These are phyloP conservation scores for Nixonia krombeini DNA, from an alignment of 1,140 invertebrate species.

Conservation along the genomic window DNA sequence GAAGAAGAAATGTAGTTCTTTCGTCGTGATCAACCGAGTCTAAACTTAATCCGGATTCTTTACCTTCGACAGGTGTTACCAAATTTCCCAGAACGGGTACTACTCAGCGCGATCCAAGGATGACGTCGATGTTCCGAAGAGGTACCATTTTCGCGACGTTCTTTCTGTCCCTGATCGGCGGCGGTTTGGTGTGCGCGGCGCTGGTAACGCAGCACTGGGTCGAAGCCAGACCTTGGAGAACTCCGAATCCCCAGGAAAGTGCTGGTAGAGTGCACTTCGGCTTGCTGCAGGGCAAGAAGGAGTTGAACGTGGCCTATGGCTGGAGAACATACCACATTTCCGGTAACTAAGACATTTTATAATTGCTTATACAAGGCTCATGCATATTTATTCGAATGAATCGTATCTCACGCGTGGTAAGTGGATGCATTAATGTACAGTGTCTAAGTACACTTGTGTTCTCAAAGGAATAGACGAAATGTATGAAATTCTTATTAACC, in stretches of 20 bases:
- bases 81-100: constrained; percentile 32
- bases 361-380: too few relatives aligned
- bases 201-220: constrained; percentile 93
- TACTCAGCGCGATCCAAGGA: constrained; percentile 48
- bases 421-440: too few relatives aligned
- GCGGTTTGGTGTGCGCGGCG: constrained; percentile 86
- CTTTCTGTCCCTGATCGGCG: constrained; percentile 85
- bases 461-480: too few relatives aligned
- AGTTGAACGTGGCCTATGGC: constrained; percentile 86
- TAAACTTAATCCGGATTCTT: too few relatives aligned
- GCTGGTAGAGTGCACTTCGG: constrained; percentile 87
- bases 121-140: constrained; percentile 76
- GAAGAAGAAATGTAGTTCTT: too few relatives aligned
- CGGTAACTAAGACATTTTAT: constrained; percentile 70
- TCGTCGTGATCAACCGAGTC: too few relatives aligned
- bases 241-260: constrained; percentile 78
- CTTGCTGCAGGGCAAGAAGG: constrained; percentile 86
- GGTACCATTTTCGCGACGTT: constrained; percentile 92
- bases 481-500: too few relatives aligned
- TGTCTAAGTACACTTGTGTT: too few relatives aligned
- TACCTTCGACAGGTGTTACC: constrained; percentile 36
- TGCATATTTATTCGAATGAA: too few relatives aligned
- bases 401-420: too few relatives aligned
- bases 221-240: constrained; percentile 79
- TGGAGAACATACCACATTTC: constrained; percentile 82